Evolutionary conservation across 1,140 invertebrate species (phyloP).

Genomic region (Drosophila pandora): DNA sequence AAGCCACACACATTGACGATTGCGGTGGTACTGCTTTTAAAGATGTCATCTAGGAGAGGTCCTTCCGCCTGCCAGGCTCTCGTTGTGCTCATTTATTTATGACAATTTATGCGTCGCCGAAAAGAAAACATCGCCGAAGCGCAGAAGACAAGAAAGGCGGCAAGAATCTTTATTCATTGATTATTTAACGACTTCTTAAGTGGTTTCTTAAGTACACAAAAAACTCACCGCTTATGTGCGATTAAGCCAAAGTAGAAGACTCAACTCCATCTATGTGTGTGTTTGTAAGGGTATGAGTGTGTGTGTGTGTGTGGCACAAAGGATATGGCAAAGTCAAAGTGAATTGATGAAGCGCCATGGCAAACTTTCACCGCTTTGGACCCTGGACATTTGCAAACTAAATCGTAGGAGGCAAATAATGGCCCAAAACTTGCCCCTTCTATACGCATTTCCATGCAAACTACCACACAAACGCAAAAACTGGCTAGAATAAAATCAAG

Average conservation of each 20-base stretch:
- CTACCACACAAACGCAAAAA: conserved; percentile 31
- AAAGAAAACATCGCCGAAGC: conserved; percentile 23
- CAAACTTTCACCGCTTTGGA: conserved; percentile 55
- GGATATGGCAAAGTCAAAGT: conserved; percentile 63
- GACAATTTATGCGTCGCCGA: conserved; percentile 41
- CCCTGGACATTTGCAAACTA: conserved; percentile 51
- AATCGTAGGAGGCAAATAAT: conserved; percentile 53
- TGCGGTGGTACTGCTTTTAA: conserved; percentile 1
- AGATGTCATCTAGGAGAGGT: neutral
- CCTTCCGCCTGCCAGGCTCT: conserved; percentile 12
- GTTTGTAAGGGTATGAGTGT: conserved; percentile 12
- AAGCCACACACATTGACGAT: conserved; percentile 3
- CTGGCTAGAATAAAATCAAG: conserved; percentile 4
- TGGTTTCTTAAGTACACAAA: conserved; percentile 80
- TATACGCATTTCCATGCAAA: conserved; percentile 56
- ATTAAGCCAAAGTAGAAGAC: conserved; percentile 73
- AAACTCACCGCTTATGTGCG: conserved; percentile 78
- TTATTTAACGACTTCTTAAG: conserved; percentile 84
- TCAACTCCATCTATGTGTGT: conserved; percentile 26
- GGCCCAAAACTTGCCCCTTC: conserved; percentile 14
- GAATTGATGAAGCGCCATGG: conserved; percentile 74
- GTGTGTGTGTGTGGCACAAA: conserved; percentile 30
- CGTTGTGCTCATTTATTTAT: conserved; percentile 52
- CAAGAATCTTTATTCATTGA: conserved; percentile 81
- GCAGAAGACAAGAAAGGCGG: conserved; percentile 26